Percentiles rank a stretch among this genome's conserved stretches.
Conservation (phyloP, 2,888 invertebrate genomes). For the Agrochola lota region DNA sequence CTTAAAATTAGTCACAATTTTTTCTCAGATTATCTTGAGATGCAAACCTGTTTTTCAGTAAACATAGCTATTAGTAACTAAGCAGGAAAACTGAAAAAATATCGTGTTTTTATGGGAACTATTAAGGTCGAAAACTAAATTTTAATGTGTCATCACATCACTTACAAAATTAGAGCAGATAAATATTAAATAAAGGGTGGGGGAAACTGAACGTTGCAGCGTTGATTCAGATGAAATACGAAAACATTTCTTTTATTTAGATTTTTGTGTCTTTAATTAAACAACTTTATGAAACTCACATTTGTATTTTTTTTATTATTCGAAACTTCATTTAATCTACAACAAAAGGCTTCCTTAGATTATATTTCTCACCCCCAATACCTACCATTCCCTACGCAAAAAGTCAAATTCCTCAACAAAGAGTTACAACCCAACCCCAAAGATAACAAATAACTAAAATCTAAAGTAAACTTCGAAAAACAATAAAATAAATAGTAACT, state of each 20-base stretch:
- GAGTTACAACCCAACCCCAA: conserved; percentile 8
- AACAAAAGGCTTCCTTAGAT: too few species aligned
- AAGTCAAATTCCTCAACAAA: conserved; percentile 1
- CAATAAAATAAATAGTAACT: conserved; percentile 30
- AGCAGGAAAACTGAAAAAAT: conserved; percentile 38
- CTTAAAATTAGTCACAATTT: conserved; percentile 28
- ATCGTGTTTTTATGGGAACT: conserved; percentile 32
- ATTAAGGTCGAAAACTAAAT: conserved; percentile 21
- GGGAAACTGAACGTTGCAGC: neutral
- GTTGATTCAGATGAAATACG: neutral
- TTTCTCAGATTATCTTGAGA: conserved; percentile 35
- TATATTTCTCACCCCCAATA: neutral
- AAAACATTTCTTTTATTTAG: neutral
- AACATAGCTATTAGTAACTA: conserved; percentile 34
- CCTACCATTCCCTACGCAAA: neutral
- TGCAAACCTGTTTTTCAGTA: conserved; percentile 37
- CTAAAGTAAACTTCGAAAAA: conserved; percentile 16
- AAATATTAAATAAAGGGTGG: conserved; percentile 7
- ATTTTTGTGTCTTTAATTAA: neutral
- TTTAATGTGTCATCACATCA: conserved; percentile 17
- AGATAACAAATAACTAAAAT: conserved; percentile 34
- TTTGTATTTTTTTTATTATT: neutral
- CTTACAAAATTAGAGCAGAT: conserved; percentile 8
- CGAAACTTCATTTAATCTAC: neutral
- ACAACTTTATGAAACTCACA: neutral